Conservation (phyloP, 2,888 invertebrate species). For the Conomelus anceps region DNA sequence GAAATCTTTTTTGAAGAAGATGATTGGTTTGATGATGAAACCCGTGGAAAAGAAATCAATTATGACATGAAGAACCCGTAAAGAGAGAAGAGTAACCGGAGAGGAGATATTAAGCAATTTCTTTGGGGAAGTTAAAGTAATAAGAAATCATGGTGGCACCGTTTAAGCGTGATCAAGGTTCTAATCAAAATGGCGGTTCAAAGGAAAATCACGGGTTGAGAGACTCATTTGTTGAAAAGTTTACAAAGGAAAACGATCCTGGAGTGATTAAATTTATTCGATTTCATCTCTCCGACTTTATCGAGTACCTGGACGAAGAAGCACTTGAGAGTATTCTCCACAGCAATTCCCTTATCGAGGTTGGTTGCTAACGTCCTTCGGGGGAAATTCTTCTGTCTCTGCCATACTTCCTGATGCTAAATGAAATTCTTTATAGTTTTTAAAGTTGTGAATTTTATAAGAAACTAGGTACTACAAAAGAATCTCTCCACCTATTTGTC, state of each 20-base stretch:
- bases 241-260: not conserved
- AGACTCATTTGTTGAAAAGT: not conserved
- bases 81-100: not conserved
- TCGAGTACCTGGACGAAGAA: not conserved
- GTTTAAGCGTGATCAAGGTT: conserved; percentile 1
- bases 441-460: too few species aligned
- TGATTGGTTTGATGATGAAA: not conserved
- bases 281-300: not conserved
- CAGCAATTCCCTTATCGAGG: not conserved
- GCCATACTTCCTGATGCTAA: not conserved
- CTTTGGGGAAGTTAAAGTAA: not conserved
- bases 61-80: not conserved
- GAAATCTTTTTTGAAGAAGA: not conserved
- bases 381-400: not conserved
- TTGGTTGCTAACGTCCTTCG: too few species aligned
- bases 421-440: not conserved
- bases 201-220: not conserved
- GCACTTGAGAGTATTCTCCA: not conserved
- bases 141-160: not conserved
- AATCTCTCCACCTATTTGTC: not conserved
- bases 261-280: conserved; percentile 4
- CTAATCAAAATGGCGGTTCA: conserved; percentile 7
- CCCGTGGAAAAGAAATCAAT: not conserved
- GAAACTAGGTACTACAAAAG: too few species aligned
- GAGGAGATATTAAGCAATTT: not conserved